Evolutionary conservation across 2,113 vertebrate species (phyloP), one percentile per base, ranked within the genome.

Genomic region (Cygnus buccinator): DNA sequence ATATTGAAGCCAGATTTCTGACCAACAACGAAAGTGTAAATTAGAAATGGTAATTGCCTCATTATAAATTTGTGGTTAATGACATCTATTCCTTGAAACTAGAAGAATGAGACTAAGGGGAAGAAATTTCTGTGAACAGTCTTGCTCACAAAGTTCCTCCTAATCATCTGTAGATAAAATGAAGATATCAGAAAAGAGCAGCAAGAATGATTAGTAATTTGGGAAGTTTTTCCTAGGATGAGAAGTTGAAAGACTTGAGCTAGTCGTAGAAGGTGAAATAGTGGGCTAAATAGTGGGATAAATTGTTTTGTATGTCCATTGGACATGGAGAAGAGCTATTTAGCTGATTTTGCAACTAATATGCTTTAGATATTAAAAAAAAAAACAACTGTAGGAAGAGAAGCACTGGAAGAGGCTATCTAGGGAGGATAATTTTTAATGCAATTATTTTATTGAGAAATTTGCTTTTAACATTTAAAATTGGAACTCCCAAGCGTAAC

Each of bases 371-470:
- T 63, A 78, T 25, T 25, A 78, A 54, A 39, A 37, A 86, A 78
- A 93, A 78, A 93, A 84, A 23, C 37, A 92, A 39, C 11, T 76
- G 21, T 58, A 88, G 62, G 68, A 83, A 92, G 22, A 74, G 25
- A 90, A 18, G 8, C 21, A 54, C 31, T 78, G 37, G 37, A 89
- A 74, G 22, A 84, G 50, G 37, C 55, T 62, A 33, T 44, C 21
- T 73, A 77, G 50, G 14, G 41, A 88, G 22, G 17, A 88, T 83
- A 86, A 57, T 44, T 94, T 94, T 93, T 90, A 91, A 85, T 66
- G 54, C 22, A 87, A 76, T 79, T 63, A 72, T 88, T 94, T 93
- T 87, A 70, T 81, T 84, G 50, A 78, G 93, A 78, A 57, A 84
- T 78, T 73, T 74, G 75, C 46, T 67, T 81, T 58, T 33, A 37